These are phyloP conservation scores for Leptogaster cylindrica DNA, from an alignment of 2,888 invertebrate genomes.

Conservation along the genomic window DNA sequence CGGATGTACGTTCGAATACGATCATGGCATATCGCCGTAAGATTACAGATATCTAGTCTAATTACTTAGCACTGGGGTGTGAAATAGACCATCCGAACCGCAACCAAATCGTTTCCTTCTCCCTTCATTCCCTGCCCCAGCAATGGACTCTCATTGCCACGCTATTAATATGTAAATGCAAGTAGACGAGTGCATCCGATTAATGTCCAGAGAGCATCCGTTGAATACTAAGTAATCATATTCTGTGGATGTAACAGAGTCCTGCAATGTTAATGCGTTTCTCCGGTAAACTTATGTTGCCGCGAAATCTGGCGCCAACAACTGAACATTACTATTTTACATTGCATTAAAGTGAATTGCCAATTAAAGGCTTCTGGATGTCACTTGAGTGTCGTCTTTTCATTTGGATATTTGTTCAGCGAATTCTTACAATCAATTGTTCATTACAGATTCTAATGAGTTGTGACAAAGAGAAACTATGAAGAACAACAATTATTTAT, in stretches of 20 bases:
- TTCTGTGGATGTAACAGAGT: constrained; percentile 16
- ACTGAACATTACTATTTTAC: constrained; percentile 6
- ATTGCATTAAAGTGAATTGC: constrained; percentile 22
- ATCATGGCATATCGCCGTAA: background rate
- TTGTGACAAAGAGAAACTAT: no score
- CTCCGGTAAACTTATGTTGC: constrained; percentile 9
- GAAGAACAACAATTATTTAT: no score
- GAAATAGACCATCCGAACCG: background rate
- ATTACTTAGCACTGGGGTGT: constrained; percentile 18
- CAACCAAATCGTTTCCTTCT: background rate
- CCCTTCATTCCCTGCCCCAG: background rate
- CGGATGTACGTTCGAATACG: background rate
- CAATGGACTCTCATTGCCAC: constrained; percentile 13
- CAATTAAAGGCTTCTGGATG: background rate
- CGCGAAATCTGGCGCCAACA: constrained; percentile 21
- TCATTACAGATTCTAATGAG: no score
- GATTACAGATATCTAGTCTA: constrained; percentile 17
- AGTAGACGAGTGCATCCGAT: constrained; percentile 24
- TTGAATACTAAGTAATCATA: constrained; percentile 22
- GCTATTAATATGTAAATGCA: constrained; percentile 24
- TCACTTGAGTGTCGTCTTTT: background rate
- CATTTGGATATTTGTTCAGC: background rate
- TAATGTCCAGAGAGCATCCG: constrained; percentile 24
- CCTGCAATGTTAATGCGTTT: constrained; percentile 28
- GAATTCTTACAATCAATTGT: no score